Evolutionary conservation across 92 coral and sea anemone genomes (phyloP).

Genomic region (Epizoanthus stellaris): DNA sequence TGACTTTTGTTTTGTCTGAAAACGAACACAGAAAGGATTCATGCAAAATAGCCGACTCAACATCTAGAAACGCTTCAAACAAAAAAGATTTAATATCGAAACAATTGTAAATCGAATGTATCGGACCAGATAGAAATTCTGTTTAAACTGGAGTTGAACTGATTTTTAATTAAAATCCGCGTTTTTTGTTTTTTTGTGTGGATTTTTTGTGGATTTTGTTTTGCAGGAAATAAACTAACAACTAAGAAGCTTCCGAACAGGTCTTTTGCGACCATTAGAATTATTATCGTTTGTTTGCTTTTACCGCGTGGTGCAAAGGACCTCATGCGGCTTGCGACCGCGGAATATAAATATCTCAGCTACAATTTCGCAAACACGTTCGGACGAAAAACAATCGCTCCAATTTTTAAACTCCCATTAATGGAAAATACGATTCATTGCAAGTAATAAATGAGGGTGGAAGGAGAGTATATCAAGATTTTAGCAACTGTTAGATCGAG

Average conservation of each 20-base stretch:
- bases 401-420: background rate
- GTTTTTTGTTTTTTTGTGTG: background rate
- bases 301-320: background rate
- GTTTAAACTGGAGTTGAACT: background rate
- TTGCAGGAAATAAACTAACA: background rate
- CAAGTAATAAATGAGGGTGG: background rate
- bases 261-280: background rate
- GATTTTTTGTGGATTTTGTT: background rate
- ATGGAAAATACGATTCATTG: background rate
- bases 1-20: background rate
- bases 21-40: too few relatives aligned
- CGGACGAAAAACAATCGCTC: background rate
- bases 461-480: background rate
- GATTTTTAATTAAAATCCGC: too few relatives aligned
- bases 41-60: too few relatives aligned
- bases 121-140: too few relatives aligned
- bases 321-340: constrained; percentile 11
- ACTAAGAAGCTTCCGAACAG: background rate
- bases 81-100: too few relatives aligned
- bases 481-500: too few relatives aligned
- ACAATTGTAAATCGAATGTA: too few relatives aligned
- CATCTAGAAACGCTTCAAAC: too few relatives aligned
- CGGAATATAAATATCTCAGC: background rate
- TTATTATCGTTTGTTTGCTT: background rate
- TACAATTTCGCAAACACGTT: background rate